A percentile compares a stretch with the other conserved stretches of the same genome.
These are phyloP conservation scores for Lepetodrilus schrolli DNA, from an alignment of 2,888 invertebrate genomes.

Conservation along the genomic window DNA sequence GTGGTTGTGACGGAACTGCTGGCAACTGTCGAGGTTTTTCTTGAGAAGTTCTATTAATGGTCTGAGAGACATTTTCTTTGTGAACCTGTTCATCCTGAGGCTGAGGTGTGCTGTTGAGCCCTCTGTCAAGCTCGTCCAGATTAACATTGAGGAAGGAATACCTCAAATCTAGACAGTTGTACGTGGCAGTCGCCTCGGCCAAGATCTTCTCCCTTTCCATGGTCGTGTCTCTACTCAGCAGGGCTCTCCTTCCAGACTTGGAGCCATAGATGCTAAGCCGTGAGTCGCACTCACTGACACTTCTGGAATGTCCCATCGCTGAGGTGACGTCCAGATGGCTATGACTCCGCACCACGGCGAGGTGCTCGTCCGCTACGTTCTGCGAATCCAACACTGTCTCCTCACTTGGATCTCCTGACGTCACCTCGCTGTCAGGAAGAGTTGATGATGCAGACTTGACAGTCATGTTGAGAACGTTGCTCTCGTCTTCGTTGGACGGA, in stretches of 20 bases:
- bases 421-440: no score
- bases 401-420: not conserved
- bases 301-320: no score
- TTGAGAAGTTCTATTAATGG: no score
- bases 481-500: not conserved
- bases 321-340: not conserved
- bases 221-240: constrained; percentile 55
- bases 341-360: no score
- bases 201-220: constrained; percentile 59
- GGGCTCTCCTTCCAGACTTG: not conserved
- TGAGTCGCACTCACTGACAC: no score
- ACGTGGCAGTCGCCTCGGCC: constrained; percentile 55
- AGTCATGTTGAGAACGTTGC: not conserved
- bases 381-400: not conserved
- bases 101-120: constrained; percentile 26
- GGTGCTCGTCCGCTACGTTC: not conserved
- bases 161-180: constrained; percentile 54
- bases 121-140: constrained; percentile 56
- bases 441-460: not conserved
- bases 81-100: no score
- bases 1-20: no score
- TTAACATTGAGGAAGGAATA: constrained; percentile 56
- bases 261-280: constrained; percentile 19
- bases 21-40: no score
- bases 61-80: no score